Evolutionary conservation across 2,797 vertebrate species (phyloP).

Genomic region (Vultur gryphus): DNA sequence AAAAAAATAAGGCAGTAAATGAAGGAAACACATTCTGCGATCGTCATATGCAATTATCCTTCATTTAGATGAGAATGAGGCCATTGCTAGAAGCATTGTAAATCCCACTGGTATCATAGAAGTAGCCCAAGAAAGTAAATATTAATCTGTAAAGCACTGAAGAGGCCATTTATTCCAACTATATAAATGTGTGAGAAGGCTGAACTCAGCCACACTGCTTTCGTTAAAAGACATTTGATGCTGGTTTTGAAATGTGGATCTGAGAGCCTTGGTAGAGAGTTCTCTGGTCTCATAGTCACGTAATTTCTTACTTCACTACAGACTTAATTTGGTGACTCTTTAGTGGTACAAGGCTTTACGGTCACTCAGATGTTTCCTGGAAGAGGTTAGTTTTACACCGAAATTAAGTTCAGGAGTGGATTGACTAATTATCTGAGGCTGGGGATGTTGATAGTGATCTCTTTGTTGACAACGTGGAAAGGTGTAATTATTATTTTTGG

Average conservation of each 20-base stretch:
- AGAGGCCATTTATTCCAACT: not conserved
- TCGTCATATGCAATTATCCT: not conserved
- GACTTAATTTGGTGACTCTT: not conserved
- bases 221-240: not conserved
- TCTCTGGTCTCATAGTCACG: not conserved
- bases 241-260: not conserved
- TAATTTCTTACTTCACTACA: not conserved
- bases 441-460: not conserved
- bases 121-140: not conserved
- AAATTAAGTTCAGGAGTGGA: not conserved
- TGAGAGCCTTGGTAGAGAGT: not conserved
- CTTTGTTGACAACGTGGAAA: constrained; percentile 12
- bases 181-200: not conserved
- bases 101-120: not conserved
- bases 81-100: not conserved
- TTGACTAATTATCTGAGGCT: not conserved
- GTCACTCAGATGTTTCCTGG: not conserved
- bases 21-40: not conserved
- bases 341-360: not conserved
- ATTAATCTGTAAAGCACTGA: not conserved
- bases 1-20: not conserved
- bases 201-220: not conserved
- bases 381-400: not conserved
- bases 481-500: not conserved
- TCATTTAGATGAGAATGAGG: not conserved